Base-by-base conservation (phyloP, 1,140 invertebrate species). In the Rhizoglyphus robini region DNA sequence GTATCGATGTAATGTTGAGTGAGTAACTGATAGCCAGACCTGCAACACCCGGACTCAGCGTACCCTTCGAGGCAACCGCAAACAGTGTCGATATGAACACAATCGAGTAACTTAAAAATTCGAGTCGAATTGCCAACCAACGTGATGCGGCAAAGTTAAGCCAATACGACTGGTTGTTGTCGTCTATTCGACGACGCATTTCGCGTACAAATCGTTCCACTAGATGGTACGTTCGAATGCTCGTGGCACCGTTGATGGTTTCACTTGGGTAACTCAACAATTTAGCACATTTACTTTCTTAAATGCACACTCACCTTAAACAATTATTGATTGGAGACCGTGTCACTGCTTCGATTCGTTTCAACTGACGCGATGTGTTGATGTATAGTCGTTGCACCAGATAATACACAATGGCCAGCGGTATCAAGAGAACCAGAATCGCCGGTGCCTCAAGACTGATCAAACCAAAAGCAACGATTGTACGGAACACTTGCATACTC, bases 1-100 rank as follows among this genome's bases (percentile, higher is more conserved):
- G 70, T n/a, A 77, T 79, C 68, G 76, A 74, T 23, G 83, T 73
- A 66, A 88, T 85, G 80, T 88, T 87, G 54, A 94, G 76, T 38
- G 90, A 86, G 75, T 93, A 95, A 71, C 86, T 90, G 70, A 95
- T 81, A 0, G 89, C 91, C 30, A 95, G 78, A 46, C 91, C 91
- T 49, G 93, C 89, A 49, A 88, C 74, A 38, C 89, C 89, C 27
- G 89, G 77, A 72, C 79, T 83, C 71, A 84, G 75, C 62, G 74
- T 81, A 63, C 87, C 81, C 63, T 84, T 81, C 38, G 78, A 81
- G 30, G 90, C 72, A 3, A 96, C 90, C 63, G 88, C 86, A 75
- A 96, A 91, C 20, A 95, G 71, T 1, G 88, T 85, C 48, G 90
- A 82, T 72, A 88, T n/a, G 18, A 63, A 63, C 13, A 68, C 48